Evolutionary conservation across 2,888 invertebrate species (phyloP).

Genomic region (Eilema sororculum): DNA sequence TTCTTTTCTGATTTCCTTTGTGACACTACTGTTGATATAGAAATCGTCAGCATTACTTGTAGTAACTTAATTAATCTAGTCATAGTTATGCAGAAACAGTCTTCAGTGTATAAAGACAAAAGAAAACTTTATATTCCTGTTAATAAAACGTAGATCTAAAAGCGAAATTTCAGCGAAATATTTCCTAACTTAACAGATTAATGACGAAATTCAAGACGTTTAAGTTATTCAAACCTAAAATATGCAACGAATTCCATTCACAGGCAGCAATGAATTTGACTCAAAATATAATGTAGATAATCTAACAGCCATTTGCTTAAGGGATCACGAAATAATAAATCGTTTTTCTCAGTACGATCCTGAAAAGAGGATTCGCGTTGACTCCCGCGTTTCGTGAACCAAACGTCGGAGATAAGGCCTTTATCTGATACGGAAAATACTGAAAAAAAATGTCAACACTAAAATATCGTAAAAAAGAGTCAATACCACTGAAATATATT

Average conservation of each 20-base stretch:
- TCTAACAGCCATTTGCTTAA: slow-evolving; percentile 39
- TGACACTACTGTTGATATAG: neutral
- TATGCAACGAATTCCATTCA: slow-evolving; percentile 22
- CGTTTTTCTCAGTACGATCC: slow-evolving; percentile 43
- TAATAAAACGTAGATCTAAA: slow-evolving; percentile 10
- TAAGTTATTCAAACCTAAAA: slow-evolving; percentile 18
- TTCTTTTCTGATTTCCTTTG: too few relatives aligned
- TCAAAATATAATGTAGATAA: slow-evolving; percentile 41
- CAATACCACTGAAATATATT: slow-evolving; percentile 9
- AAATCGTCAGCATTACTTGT: neutral
- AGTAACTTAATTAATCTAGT: neutral
- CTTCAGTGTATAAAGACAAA: neutral
- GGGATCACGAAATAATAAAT: slow-evolving; percentile 51
- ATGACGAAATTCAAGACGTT: neutral
- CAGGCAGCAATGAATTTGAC: slow-evolving; percentile 22
- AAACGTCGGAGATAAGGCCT: slow-evolving; percentile 44
- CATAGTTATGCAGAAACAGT: neutral
- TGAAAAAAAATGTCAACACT: slow-evolving; percentile 34
- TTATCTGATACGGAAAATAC: slow-evolving; percentile 39
- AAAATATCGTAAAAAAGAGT: slow-evolving; percentile 22
- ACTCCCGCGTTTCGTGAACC: slow-evolving; percentile 24
- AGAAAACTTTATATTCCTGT: slow-evolving; percentile 3
- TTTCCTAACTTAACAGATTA: slow-evolving; percentile 1
- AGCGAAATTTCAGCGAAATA: neutral
- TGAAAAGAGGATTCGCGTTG: slow-evolving; percentile 44